phyloP scores from a whole-genome alignment of 2,113 vertebrate genomes.

The Panthera uncia region DNA sequence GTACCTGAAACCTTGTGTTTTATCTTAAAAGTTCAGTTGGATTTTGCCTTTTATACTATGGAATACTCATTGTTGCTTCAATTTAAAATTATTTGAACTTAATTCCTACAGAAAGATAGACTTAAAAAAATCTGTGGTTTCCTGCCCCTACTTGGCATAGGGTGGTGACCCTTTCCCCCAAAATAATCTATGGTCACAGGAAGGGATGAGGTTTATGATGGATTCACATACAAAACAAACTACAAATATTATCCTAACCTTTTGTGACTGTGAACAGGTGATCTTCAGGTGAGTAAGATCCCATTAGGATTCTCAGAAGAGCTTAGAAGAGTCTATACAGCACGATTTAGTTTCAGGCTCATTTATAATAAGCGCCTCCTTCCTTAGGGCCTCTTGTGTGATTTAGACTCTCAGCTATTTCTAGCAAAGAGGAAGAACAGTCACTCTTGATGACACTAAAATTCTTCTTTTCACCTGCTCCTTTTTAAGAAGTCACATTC shows the following conservation, averaged over 20 bases:
- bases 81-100: not conserved
- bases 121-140: not conserved
- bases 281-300: not conserved
- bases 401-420: conserved; percentile 49
- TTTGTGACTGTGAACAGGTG: not conserved
- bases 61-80: not conserved
- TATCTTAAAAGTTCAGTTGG: not conserved
- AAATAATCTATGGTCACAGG: not conserved
- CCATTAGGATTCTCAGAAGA: not conserved
- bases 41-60: not conserved
- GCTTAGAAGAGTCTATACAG: not conserved
- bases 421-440: not conserved
- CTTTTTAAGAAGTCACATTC: conserved; percentile 16
- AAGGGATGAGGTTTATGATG: not conserved
- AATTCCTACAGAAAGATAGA: not conserved
- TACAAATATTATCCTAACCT: not conserved
- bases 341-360: not conserved
- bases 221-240: not conserved
- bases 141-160: too few species aligned
- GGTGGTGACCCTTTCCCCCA: fast-evolving
- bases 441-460: conserved; percentile 17
- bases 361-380: not conserved
- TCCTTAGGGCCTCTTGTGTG: not conserved
- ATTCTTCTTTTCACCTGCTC: conserved; percentile 18
- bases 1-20: not conserved